phyloP scores from a whole-genome alignment of 2,797 vertebrate species.

The Lepidocolaptes lacrymiger region DNA sequence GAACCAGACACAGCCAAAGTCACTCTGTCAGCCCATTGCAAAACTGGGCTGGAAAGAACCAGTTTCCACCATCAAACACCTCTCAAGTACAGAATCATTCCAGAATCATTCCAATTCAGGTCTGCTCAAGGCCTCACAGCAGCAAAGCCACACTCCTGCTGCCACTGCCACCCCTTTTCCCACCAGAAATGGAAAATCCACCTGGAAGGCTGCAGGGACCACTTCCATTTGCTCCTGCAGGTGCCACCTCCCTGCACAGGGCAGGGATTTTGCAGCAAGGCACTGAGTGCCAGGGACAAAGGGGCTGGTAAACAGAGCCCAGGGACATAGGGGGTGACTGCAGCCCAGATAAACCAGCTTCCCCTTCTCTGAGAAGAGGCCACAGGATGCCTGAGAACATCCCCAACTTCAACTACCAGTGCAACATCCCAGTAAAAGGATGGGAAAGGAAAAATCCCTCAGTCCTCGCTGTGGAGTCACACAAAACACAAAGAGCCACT shows the following conservation, averaged over 20 bases:
- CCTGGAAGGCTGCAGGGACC: not conserved
- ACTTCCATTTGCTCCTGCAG: not conserved
- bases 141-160: fast-evolving
- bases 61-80: not conserved
- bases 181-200: not conserved
- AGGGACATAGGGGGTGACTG: not conserved
- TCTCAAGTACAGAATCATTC: not conserved
- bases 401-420: not conserved
- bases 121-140: not conserved
- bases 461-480: not conserved
- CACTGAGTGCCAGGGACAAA: not conserved
- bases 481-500: not conserved
- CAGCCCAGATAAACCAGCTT: not conserved
- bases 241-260: not conserved
- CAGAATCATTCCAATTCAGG: not conserved
- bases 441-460: not conserved
- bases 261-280: not conserved
- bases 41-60: not conserved
- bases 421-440: not conserved
- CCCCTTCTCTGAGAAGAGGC: not conserved
- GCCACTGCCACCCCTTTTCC: no score
- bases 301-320: not conserved
- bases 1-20: not conserved
- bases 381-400: not conserved
- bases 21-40: not conserved